Conservation (phyloP, 1,140 invertebrate species). For the Schlechtendalia chinensis region DNA sequence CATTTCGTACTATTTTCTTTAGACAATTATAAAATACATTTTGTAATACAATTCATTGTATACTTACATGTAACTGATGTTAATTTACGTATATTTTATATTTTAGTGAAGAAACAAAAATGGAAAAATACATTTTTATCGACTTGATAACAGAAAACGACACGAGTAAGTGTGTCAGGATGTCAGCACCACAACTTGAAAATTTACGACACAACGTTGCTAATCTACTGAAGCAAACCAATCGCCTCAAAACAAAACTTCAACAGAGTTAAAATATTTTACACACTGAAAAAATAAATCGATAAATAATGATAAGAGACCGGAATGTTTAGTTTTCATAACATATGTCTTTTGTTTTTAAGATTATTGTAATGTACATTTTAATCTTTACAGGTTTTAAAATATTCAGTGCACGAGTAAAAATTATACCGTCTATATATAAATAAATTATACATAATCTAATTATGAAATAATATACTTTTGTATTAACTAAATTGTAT, state of each 20-base stretch:
- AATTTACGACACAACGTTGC: slow-evolving; percentile 32
- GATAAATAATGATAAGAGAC: slow-evolving; percentile 21
- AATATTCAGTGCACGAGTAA: background rate
- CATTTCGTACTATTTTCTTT: background rate
- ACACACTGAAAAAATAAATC: background rate
- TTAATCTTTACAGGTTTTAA: slow-evolving; percentile 6
- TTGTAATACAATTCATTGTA: slow-evolving; percentile 7
- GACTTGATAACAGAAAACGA: slow-evolving; percentile 3
- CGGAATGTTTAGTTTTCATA: slow-evolving; percentile 5
- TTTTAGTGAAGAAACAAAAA: slow-evolving; percentile 11
- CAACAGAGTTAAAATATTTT: slow-evolving; percentile 29
- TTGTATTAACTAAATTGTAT: background rate
- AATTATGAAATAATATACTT: background rate
- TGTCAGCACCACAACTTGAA: slow-evolving; percentile 6
- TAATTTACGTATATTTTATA: too few relatives aligned
- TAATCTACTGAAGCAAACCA: slow-evolving; percentile 34
- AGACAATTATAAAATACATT: background rate
- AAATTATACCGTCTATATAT: slow-evolving; percentile 2
- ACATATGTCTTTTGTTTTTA: background rate
- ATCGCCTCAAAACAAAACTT: slow-evolving; percentile 30
- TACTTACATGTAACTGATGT: too few relatives aligned
- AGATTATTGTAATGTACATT: slow-evolving; percentile 1
- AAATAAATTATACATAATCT: background rate
- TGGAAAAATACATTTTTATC: slow-evolving; percentile 3
- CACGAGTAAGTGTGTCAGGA: slow-evolving; percentile 21